These are phyloP conservation scores for Tineola bisselliella DNA, from an alignment of 2,888 invertebrate genomes.

Conservation along the genomic window DNA sequence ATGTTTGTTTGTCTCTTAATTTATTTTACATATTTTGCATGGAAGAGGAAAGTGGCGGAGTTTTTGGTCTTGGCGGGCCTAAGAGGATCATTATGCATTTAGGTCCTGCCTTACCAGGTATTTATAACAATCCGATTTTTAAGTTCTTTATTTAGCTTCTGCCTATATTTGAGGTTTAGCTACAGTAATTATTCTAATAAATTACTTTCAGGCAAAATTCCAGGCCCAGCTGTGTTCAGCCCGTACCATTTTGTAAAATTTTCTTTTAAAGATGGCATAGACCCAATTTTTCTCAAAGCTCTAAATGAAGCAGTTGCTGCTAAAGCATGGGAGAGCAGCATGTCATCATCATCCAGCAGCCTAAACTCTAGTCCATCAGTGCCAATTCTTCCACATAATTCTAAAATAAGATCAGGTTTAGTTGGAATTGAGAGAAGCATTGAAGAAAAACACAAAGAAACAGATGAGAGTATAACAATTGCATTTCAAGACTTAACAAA, in stretches of 20 bases:
- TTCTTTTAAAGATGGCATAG: constrained; percentile 86
- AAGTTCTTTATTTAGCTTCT: constrained; percentile 20
- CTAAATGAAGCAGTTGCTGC: constrained; percentile 71
- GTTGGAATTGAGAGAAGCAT: constrained; percentile 95
- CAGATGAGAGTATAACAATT: constrained; percentile 88
- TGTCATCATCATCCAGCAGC: constrained; percentile 20
- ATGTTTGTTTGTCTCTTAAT: constrained; percentile 75
- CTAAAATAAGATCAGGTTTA: constrained; percentile 87
- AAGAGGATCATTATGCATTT: constrained; percentile 82
- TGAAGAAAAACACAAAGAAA: constrained; percentile 89
- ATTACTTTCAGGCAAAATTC: constrained; percentile 64
- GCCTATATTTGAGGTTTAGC: too few relatives aligned
- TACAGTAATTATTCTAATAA: too few relatives aligned
- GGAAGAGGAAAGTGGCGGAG: constrained; percentile 83
- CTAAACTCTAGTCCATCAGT: constrained; percentile 30
- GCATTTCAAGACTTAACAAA: constrained; percentile 97
- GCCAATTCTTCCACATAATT: constrained; percentile 42
- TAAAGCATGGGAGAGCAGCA: constrained; percentile 71
- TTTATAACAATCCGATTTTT: neutral
- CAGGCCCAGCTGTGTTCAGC: constrained; percentile 80
- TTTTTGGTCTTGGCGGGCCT: constrained; percentile 83
- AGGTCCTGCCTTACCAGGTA: constrained; percentile 71
- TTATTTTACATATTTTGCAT: constrained; percentile 77
- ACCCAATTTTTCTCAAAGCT: constrained; percentile 69
- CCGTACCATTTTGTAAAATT: constrained; percentile 80